These are phyloP conservation scores for Ichneumoninae sp. DNA, from an alignment of 2,888 invertebrate genomes.

Conservation along the genomic window DNA sequence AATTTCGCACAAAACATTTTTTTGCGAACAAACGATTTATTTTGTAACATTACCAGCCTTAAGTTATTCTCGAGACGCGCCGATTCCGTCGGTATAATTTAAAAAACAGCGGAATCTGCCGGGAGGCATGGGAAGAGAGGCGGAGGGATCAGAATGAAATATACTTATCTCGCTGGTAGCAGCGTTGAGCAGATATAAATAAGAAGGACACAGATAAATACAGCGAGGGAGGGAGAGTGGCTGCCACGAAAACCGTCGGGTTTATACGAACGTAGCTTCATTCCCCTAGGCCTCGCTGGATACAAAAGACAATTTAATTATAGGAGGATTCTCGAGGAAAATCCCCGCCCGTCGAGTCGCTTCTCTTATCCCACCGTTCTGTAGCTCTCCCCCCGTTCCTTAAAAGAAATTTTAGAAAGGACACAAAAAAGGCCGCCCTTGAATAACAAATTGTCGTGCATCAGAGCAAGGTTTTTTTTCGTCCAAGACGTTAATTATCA, in stretches of 20 bases:
- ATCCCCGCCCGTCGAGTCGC: slow-evolving; percentile 45
- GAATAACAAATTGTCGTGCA: background rate
- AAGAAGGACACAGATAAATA: slow-evolving; percentile 34
- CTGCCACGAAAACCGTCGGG: slow-evolving; percentile 65
- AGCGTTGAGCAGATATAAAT: slow-evolving; percentile 40
- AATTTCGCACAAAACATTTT: background rate
- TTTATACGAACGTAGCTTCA: slow-evolving; percentile 75
- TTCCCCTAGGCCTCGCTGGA: slow-evolving; percentile 75
- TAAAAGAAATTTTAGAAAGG: background rate
- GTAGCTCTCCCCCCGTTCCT: background rate
- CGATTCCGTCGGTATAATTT: background rate
- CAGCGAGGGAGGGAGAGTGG: slow-evolving; percentile 24
- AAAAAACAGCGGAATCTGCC: background rate
- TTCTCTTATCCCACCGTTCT: background rate
- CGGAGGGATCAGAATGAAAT: slow-evolving; percentile 35
- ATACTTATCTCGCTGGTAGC: slow-evolving; percentile 28
- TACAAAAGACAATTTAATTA: slow-evolving; percentile 81
- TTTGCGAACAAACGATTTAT: background rate
- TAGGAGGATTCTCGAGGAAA: slow-evolving; percentile 76
- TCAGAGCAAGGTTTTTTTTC: background rate
- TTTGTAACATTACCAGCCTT: background rate
- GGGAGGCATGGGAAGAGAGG: background rate
- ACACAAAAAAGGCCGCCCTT: background rate
- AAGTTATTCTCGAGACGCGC: slow-evolving; percentile 1
- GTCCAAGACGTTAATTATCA: background rate